These are phyloP conservation scores for Serilophus lunatus DNA, from an alignment of 2,113 vertebrate genomes.

Conservation along the genomic window DNA sequence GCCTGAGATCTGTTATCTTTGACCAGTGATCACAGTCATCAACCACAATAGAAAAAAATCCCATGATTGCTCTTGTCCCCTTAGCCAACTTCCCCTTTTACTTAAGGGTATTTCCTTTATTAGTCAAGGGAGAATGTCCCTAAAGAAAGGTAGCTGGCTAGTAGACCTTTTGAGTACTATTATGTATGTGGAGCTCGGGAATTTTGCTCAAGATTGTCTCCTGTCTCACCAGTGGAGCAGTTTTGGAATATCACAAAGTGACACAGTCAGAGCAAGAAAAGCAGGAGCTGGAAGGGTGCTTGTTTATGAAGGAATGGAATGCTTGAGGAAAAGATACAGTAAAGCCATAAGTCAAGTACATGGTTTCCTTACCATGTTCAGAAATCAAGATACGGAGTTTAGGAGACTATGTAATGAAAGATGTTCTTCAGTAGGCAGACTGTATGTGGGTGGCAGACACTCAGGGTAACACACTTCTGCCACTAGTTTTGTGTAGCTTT, in stretches of 20 bases:
- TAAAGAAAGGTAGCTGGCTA: background rate
- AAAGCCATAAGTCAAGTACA: background rate
- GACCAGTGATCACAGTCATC: background rate
- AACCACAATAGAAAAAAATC: rapidly evolving
- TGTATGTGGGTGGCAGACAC: background rate
- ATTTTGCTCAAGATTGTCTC: background rate
- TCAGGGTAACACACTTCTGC: background rate
- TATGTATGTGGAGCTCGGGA: background rate
- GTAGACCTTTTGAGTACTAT: background rate
- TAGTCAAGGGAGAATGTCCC: background rate
- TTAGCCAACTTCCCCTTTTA: background rate
- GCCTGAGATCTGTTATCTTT: background rate
- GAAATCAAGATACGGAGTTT: background rate
- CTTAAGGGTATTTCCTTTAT: background rate
- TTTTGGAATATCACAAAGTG: background rate
- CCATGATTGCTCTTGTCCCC: background rate
- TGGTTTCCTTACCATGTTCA: background rate
- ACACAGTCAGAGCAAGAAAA: background rate
- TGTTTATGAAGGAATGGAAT: background rate
- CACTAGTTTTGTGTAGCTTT: background rate
- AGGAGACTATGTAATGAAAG: background rate
- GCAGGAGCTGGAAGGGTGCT: background rate
- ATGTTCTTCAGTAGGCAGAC: background rate
- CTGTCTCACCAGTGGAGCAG: background rate
- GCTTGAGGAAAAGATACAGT: background rate